Conservation (phyloP, 2,797 vertebrate genomes). For the Gymnothorax javanicus region DNA sequence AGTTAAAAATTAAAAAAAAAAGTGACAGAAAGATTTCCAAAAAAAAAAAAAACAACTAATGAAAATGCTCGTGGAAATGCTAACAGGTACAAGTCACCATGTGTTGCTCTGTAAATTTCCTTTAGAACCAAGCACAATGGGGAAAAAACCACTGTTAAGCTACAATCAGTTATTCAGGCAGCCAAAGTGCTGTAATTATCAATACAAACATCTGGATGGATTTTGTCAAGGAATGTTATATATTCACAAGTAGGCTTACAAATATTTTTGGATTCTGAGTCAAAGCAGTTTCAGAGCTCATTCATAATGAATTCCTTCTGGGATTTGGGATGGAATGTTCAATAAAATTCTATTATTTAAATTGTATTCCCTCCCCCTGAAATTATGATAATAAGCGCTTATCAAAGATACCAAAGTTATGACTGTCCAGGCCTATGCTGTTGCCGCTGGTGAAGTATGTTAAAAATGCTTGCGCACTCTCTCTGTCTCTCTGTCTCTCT, state of each 20-base stretch:
- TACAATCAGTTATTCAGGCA: conserved; percentile 46
- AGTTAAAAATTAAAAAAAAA: no score
- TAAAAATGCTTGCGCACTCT: background rate
- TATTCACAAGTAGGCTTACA: conserved; percentile 68
- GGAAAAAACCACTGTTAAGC: conserved; percentile 48
- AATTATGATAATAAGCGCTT: conserved; percentile 28
- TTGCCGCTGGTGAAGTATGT: conserved; percentile 7
- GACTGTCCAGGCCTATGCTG: background rate
- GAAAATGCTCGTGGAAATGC: background rate
- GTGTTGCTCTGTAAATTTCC: background rate
- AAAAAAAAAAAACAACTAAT: background rate
- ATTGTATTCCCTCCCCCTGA: conserved; percentile 22
- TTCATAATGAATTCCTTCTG: conserved; percentile 69
- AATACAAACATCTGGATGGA: conserved; percentile 70
- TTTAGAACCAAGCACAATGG: conserved; percentile 36
- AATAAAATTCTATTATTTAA: conserved; percentile 46
- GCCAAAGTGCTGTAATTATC: conserved; percentile 62
- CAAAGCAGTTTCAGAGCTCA: conserved; percentile 66
- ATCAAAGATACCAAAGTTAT: background rate
- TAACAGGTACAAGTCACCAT: background rate
- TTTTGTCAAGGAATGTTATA: conserved; percentile 72
- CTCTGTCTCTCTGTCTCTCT: background rate
- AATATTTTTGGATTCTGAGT: conserved; percentile 71
- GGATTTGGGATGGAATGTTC: conserved; percentile 58
- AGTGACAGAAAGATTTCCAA: background rate